Evolutionary conservation across 2,888 invertebrate genomes (phyloP), one percentile per base, ranked within the genome.

Genomic region (Aplocera efformata): DNA sequence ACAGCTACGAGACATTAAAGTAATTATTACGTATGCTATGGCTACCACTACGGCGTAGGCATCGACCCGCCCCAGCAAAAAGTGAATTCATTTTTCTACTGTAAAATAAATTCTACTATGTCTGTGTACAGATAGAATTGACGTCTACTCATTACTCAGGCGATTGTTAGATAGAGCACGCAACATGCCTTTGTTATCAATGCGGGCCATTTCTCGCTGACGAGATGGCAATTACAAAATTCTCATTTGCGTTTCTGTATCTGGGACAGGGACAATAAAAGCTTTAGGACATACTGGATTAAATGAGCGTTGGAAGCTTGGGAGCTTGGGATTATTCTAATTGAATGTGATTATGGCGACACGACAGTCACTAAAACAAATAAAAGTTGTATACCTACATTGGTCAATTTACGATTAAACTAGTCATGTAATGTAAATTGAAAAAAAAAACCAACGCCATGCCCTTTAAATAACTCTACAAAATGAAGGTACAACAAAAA

Each of bases 81-180:
- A 17, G 3, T 17, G 5, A 17, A 17, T 17, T 17, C 13, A 17
- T 17, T 17, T 17, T 17, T 17, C 13, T 17, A 5, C 13, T 17
- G 13, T 17, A 17, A 17, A 17, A 20, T 7, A 7, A 7, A 21
- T 10, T 23, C 6, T 30, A 22, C 24, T 47, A 31, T 26, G 35
- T 37, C 38, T 48, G 50, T 57, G 53, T 56, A 48, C 58, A 67
- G 64, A 71, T 68, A 65, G 50, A 56, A 67, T 67, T 69, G 66
- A 63, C 70, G 63, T 64, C 60, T 66, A 64, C 75, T 74, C 75
- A 75, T 79, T 74, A 79, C 75, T 77, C 66, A 64, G 48, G 44
- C 53, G 71, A 78, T 78, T 67, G 68, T 51, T 63, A 73, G 73
- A 77, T 75, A 75, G 65, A 60, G 66, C 69, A 76, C 69, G 76